Conservation (phyloP, 1,140 invertebrate species). For the Delia radicum region DNA sequence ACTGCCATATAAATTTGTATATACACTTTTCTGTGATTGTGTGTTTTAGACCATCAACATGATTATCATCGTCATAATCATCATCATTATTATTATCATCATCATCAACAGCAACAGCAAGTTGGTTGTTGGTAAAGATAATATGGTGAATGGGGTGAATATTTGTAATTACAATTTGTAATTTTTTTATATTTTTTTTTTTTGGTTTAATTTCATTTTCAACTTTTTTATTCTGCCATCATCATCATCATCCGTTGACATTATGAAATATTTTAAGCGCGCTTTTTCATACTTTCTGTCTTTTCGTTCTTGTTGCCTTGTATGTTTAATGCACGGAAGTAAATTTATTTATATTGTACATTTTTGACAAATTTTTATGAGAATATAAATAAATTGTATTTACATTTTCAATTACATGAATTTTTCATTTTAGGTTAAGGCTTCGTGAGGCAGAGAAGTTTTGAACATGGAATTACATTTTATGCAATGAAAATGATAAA, state of each 20-base stretch:
- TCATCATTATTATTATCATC: not conserved
- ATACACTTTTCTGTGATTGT: slow-evolving; percentile 13
- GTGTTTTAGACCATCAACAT: not conserved
- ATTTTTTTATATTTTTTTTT: not conserved
- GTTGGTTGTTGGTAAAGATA: not conserved
- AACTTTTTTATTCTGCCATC: not conserved
- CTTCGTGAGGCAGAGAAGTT: no score
- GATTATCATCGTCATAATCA: not conserved
- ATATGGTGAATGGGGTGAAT: not conserved
- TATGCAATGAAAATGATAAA: no score
- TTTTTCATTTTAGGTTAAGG: not conserved
- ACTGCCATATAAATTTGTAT: not conserved
- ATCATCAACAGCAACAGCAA: not conserved
- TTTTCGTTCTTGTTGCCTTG: not conserved
- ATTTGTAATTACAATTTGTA: slow-evolving; percentile 15
- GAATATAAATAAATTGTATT: not conserved
- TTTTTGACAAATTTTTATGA: slow-evolving; percentile 22
- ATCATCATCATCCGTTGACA: slow-evolving; percentile 14
- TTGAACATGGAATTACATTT: no score
- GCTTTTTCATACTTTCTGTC: not conserved
- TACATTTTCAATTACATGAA: slow-evolving; percentile 5
- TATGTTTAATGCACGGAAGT: not conserved
- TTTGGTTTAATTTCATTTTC: slow-evolving; percentile 12
- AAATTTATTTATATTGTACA: slow-evolving; percentile 6
- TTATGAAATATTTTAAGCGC: not conserved